Conservation (phyloP, 2,888 invertebrate genomes). For the Shargacucullia verbasci region DNA sequence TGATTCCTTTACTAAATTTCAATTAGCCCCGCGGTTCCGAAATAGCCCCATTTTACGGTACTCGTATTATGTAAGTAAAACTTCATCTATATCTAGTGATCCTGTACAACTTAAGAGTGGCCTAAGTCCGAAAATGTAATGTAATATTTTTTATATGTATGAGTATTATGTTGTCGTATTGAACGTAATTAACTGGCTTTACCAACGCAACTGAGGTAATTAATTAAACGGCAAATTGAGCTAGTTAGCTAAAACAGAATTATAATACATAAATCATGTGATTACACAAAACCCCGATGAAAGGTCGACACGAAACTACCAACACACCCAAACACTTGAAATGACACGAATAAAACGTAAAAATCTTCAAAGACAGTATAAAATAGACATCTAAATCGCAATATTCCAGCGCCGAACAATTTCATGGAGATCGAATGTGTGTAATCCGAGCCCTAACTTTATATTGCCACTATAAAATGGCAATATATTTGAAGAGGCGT, state of each 20-base stretch:
- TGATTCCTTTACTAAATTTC: too few species aligned
- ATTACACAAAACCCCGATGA: background rate
- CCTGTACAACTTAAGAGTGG: too few species aligned
- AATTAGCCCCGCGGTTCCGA: too few species aligned
- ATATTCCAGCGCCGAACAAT: constrained; percentile 30
- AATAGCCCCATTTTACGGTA: too few species aligned
- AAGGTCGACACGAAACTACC: background rate
- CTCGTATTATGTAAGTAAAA: too few species aligned
- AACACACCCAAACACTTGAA: constrained; percentile 2
- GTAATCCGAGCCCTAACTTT: constrained; percentile 43
- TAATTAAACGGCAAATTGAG: too few species aligned
- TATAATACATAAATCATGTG: background rate
- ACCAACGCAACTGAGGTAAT: too few species aligned
- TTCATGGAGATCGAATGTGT: constrained; percentile 35
- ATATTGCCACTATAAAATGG: constrained; percentile 52
- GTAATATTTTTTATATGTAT: background rate
- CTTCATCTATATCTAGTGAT: too few species aligned
- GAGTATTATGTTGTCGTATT: too few species aligned
- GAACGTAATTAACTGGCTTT: too few species aligned
- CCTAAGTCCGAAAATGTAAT: too few species aligned
- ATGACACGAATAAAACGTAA: constrained; percentile 24
- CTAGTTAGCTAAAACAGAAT: too few species aligned
- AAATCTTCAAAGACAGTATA: background rate
- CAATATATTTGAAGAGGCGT: constrained; percentile 55
- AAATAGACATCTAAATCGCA: constrained; percentile 29